Base-by-base conservation (phyloP, 2,888 invertebrate genomes). In the Stegana nigrithorax region DNA sequence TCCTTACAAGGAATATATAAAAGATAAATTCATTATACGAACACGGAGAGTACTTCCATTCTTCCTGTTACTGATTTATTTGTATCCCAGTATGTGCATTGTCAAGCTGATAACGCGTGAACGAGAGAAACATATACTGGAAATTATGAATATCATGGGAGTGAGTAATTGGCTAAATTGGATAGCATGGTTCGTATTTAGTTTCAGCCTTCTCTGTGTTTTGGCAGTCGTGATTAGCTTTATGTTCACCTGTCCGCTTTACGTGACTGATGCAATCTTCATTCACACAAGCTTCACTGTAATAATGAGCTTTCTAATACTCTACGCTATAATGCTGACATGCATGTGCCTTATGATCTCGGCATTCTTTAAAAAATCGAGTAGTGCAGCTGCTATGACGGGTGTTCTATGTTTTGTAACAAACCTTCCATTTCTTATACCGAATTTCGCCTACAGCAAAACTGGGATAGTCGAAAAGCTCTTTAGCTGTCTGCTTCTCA, bases 131-230 rank as follows among this genome's bases (percentile, higher is more conserved):
- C 86, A 87, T 57, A 79, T 89, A 2, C 82, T 94, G 92, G 95
- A 95, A 87, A 90, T 93, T 1, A 92, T 95, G 92, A 94, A 93
- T 87, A 92, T 95, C 85, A 94, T 95, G 91, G 95, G 95, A 1
- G 85, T 95, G 27, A 89, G 90, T 14, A 91, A 91, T 56, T 93
- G 92, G 91, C 86, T 94, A 67, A 91, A 94, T 75, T 95, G 95
- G 94, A 80, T 88, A 0, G 93, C 93, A 1, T 94, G 95, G 93
- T 94, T 93, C 83, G 86, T 90, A 57, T 92, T 93, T 80, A 91
- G 91, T 64, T 89, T 93, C 67, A 67, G 91, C 1, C 90, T 90
- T 72, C 87, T 92, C 58, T 69, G 90, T 2, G 90, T 90, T 69
- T 77, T 92, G 60, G 69, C 90, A 1, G 0, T n/a, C 0, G n/a